A percentile compares a stretch with the other conserved stretches of the same genome.
These are phyloP conservation scores for Calephelis virginiensis DNA, from an alignment of 1,140 invertebrate genomes.

Conservation along the genomic window DNA sequence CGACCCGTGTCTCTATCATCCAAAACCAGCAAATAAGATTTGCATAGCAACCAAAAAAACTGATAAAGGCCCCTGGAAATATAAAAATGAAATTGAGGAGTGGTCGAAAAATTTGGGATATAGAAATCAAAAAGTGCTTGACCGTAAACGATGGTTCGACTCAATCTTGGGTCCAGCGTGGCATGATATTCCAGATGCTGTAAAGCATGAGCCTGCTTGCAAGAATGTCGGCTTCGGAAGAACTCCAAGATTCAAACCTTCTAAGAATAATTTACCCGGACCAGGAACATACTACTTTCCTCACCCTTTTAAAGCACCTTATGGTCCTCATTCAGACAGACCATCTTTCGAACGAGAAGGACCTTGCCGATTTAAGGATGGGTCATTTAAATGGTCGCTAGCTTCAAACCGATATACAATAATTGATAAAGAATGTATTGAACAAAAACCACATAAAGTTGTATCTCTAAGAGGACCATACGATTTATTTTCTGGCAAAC, in stretches of 20 bases:
- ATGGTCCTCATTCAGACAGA: constrained; percentile 50
- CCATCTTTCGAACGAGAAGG: constrained; percentile 60
- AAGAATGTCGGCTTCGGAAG: constrained; percentile 60
- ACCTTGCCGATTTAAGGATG: constrained; percentile 58
- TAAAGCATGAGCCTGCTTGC: constrained; percentile 46
- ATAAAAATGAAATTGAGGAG: constrained; percentile 61
- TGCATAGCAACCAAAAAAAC: constrained; percentile 45
- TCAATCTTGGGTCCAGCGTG: constrained; percentile 62
- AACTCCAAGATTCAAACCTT: constrained; percentile 38
- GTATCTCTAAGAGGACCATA: constrained; percentile 61
- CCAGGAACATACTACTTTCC: constrained; percentile 59
- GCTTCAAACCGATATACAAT: constrained; percentile 60
- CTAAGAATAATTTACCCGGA: constrained; percentile 40
- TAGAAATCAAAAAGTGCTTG: constrained; percentile 58
- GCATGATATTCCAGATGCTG: constrained; percentile 37
- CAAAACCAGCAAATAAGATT: constrained; percentile 42
- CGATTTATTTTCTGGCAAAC: constrained; percentile 58
- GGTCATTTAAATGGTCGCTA: constrained; percentile 48
- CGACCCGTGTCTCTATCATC: constrained; percentile 57
- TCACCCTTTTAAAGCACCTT: constrained; percentile 46
- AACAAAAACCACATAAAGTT: constrained; percentile 54
- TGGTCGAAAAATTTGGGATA: constrained; percentile 68
- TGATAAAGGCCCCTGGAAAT: constrained; percentile 56
- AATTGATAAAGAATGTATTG: constrained; percentile 54
- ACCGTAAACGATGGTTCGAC: constrained; percentile 43